phyloP scores from a whole-genome alignment of 1,140 invertebrate genomes.

The Drosophila burlai region DNA sequence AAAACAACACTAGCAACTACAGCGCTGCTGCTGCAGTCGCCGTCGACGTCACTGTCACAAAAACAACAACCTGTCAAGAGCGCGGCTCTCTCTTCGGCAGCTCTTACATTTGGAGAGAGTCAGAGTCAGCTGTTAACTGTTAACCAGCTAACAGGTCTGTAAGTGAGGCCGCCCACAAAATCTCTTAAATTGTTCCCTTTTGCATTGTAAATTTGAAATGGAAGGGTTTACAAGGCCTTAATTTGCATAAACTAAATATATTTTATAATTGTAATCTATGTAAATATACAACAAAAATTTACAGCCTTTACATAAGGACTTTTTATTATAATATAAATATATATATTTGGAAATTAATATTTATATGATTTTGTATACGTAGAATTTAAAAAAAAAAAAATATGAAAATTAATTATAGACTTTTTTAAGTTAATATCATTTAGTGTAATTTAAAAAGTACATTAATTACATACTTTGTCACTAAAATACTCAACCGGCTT shows the following conservation, averaged over 20 bases:
- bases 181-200: neutral
- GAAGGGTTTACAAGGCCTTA: no score
- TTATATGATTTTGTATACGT: no score
- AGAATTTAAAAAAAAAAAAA: no score
- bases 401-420: no score
- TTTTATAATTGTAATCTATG: no score
- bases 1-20: slow-evolving; percentile 55
- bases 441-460: neutral
- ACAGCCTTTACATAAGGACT: no score
- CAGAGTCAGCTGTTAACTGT: slow-evolving; percentile 9
- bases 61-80: slow-evolving; percentile 43
- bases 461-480: neutral
- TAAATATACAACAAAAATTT: no score
- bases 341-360: no score
- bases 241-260: no score
- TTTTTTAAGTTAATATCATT: neutral
- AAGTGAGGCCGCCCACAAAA: neutral
- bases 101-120: slow-evolving; percentile 9
- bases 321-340: no score
- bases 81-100: slow-evolving; percentile 7
- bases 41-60: slow-evolving; percentile 37
- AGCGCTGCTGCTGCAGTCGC: slow-evolving; percentile 30
- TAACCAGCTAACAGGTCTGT: slow-evolving; percentile 28
- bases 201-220: neutral
- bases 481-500: neutral